Conservation (phyloP, 2,113 vertebrate species). For the Xyliphius kryptos region DNA sequence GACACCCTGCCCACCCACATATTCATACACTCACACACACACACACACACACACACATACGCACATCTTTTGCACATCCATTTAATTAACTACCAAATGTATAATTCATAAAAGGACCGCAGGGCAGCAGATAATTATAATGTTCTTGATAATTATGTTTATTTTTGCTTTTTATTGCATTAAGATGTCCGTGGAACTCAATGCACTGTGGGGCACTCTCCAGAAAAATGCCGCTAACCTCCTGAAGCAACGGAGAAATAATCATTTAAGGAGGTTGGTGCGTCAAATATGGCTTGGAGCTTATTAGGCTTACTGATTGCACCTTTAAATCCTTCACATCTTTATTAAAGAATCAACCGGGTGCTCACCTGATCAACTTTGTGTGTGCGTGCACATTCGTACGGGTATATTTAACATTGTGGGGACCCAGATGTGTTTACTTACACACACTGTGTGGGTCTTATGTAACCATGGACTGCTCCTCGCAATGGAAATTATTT, state of each 20-base stretch:
- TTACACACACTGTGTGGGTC: too few species aligned
- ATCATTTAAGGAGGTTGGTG: not conserved
- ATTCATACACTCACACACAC: slow-evolving; percentile 35
- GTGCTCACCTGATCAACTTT: too few species aligned
- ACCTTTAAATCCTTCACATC: not conserved
- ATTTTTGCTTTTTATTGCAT: slow-evolving; percentile 72
- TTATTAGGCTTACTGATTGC: too few species aligned
- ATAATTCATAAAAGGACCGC: slow-evolving; percentile 69
- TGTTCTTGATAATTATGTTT: slow-evolving; percentile 72
- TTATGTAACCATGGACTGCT: too few species aligned
- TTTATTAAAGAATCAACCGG: not conserved
- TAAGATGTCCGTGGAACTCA: slow-evolving; percentile 68
- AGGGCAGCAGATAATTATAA: slow-evolving; percentile 73
- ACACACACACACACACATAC: slow-evolving; percentile 37
- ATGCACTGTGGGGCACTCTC: slow-evolving; percentile 49
- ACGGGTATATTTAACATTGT: too few species aligned
- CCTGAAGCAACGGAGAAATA: not conserved
- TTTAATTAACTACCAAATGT: slow-evolving; percentile 68
- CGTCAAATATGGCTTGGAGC: too few species aligned
- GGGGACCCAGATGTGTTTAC: too few species aligned
- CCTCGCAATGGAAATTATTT: too few species aligned
- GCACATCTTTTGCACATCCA: slow-evolving; percentile 49
- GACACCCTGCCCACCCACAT: slow-evolving; percentile 35
- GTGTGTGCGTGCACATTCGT: too few species aligned
- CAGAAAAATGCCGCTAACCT: not conserved